Base-by-base conservation (phyloP, 1,140 invertebrate species). In the Caenorhabditis inopinata region DNA sequence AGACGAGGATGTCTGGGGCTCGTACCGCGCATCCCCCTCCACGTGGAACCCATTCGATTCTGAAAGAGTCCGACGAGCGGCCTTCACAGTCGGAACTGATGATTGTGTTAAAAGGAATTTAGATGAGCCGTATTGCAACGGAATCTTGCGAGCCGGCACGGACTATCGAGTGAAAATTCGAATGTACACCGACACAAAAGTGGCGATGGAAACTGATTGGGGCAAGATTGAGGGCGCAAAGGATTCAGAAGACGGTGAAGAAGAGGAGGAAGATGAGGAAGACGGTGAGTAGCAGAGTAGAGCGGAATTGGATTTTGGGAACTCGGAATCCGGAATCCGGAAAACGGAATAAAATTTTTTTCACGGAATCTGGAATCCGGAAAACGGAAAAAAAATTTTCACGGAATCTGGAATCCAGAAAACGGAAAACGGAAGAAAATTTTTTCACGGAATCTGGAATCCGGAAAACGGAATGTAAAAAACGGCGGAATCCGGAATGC, bases 201-300 rank as follows among this genome's bases (percentile, higher is more conserved):
- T 87, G 2, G 86, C 86, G 16, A 86, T 87, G 83, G 86, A 87
- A 80, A 87, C 86, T 11, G 86, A 87, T 51, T 87, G 86, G 86
- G 83, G 83, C 12, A 75, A 46, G 16, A 73, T 85, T n/a, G 76
- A 85, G 18, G 84, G 84, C 14, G 23, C 42, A 2, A 68, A 68
- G n/a, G 16, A 68, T 18, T 85, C 45, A 32, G 80, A 48, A 11
- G 53, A 49, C 21, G 74, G 47, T 18, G 74, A 76, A 49, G 80
- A n/a, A 2, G 62, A 47, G 18, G 80, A 77, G 6, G 76, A 81
- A 21, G 82, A 86, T n/a, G 82, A 85, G 73, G 78, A 81, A 47
- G 78, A 80, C 29, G 62, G 82, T 84, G 42, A 62, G 25, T 74
- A 29, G n/a, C 2, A 45, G 16, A 23, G 68, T 23, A n/a, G n/a